Conservation (phyloP, 1,140 invertebrate genomes). For the Brachionus koreanus region DNA sequence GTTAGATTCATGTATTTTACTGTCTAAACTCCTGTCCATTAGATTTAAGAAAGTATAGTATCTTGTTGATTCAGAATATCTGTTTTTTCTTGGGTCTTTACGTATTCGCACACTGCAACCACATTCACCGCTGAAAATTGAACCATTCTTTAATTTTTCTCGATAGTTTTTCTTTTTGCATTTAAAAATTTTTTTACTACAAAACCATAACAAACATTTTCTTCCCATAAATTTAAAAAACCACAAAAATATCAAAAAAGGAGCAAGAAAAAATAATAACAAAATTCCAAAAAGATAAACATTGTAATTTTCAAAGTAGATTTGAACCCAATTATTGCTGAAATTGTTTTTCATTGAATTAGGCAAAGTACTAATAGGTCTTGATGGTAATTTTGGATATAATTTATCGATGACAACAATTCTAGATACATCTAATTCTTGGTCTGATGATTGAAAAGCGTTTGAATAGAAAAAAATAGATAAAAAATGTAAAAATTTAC, state of each 20-base stretch:
- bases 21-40: background rate
- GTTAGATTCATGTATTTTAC: background rate
- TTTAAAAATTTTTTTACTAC: background rate
- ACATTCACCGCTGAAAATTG: conserved; percentile 12
- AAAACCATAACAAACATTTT: conserved; percentile 4
- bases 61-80: background rate
- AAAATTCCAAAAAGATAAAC: background rate
- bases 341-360: conserved; percentile 9
- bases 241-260: background rate
- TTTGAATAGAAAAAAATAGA: background rate
- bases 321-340: background rate
- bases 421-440: background rate
- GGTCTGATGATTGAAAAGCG: background rate
- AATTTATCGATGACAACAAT: background rate
- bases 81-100: background rate
- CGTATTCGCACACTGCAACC: background rate
- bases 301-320: conserved; percentile 15
- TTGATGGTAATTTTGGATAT: background rate
- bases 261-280: background rate
- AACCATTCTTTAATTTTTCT: background rate
- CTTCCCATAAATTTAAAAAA: conserved; percentile 17
- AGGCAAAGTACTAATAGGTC: background rate
- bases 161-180: background rate
- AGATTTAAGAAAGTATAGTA: background rate
- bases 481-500: background rate